Conservation (phyloP, 2,113 vertebrate genomes). For the Corythoichthys intestinalis region DNA sequence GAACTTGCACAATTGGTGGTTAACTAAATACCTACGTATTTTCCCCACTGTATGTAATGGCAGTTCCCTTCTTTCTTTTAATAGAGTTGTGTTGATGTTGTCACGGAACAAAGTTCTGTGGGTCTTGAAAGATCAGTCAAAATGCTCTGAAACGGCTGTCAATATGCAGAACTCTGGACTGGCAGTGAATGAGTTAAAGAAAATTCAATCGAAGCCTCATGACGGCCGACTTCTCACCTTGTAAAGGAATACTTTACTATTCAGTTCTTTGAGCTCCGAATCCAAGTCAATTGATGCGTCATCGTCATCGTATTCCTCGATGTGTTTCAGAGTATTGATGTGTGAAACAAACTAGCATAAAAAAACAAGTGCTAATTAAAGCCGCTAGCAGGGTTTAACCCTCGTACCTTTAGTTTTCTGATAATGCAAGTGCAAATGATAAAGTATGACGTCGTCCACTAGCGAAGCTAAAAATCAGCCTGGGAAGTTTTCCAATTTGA, state of each 20-base stretch:
- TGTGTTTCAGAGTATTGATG: conserved; percentile 73
- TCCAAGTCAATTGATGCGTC: conserved; percentile 80
- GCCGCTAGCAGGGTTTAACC: background rate
- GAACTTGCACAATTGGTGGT: too few relatives aligned
- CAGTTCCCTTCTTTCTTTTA: background rate
- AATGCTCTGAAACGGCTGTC: background rate
- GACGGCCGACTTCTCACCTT: conserved; percentile 74
- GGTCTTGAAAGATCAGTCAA: background rate
- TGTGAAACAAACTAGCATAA: conserved; percentile 72
- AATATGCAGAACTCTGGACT: background rate
- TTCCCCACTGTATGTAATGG: too few relatives aligned
- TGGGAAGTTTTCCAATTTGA: background rate
- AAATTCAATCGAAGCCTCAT: background rate
- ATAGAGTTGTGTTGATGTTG: background rate
- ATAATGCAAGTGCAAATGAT: background rate
- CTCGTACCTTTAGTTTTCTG: background rate
- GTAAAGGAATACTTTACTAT: conserved; percentile 81
- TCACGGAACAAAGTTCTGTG: background rate
- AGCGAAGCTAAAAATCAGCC: background rate
- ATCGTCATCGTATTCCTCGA: conserved; percentile 71
- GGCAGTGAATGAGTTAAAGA: background rate
- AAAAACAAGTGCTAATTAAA: background rate
- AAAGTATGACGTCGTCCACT: background rate
- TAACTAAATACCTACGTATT: too few relatives aligned
- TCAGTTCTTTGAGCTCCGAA: conserved; percentile 79